Evolutionary conservation across 2,888 invertebrate genomes (phyloP).

Genomic region (Brachypalpus laphriformis): DNA sequence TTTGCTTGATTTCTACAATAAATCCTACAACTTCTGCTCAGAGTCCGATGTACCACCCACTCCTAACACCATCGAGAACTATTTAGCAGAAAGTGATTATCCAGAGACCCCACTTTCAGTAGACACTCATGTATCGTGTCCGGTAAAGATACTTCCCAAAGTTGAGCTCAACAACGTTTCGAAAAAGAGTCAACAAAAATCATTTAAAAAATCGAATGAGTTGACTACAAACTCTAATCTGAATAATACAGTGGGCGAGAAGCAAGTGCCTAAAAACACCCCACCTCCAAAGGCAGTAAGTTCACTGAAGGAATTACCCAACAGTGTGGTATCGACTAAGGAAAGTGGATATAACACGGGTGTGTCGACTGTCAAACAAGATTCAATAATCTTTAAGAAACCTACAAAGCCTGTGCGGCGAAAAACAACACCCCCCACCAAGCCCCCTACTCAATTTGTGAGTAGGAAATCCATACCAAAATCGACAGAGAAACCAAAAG

Average conservation of each 20-base stretch:
- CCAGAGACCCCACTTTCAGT: not conserved
- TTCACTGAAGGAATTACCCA: not conserved
- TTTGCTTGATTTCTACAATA: constrained; percentile 75
- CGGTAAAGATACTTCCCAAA: not conserved
- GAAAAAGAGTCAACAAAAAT: not conserved
- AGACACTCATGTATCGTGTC: not conserved
- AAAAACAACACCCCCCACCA: not conserved
- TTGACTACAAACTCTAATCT: too few relatives aligned
- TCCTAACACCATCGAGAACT: constrained; percentile 30
- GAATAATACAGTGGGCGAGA: not conserved
- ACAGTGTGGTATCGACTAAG: not conserved
- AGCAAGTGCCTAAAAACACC: not conserved
- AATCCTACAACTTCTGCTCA: not conserved
- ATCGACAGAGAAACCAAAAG: not conserved
- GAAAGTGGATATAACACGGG: not conserved
- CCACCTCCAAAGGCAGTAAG: not conserved
- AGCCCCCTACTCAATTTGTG: not conserved
- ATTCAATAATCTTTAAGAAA: constrained; percentile 30
- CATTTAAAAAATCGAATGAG: not conserved
- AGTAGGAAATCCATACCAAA: not conserved
- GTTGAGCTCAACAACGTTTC: not conserved
- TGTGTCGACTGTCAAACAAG: not conserved
- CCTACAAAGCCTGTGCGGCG: constrained; percentile 1
- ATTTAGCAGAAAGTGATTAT: constrained; percentile 16
- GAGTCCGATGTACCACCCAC: constrained; percentile 1